phyloP scores from a whole-genome alignment of 2,888 invertebrate species.

The Prenolepis imparis region DNA sequence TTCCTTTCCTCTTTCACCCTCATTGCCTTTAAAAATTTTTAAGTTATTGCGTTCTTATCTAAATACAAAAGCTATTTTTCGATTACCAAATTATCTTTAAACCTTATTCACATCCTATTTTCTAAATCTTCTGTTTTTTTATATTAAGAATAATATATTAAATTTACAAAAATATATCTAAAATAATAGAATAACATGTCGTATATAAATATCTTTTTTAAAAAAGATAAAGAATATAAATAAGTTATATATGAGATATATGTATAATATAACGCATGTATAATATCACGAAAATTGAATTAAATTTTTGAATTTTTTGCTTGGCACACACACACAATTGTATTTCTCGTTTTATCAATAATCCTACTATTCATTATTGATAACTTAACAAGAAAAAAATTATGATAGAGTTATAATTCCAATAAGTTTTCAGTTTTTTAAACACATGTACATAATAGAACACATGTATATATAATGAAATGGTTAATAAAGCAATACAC shows the following conservation, averaged over 20 bases:
- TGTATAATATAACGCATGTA: not conserved
- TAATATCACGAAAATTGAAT: conserved; percentile 57
- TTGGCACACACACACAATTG: conserved; percentile 47
- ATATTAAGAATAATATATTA: conserved; percentile 15
- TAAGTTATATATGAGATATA: too few species aligned
- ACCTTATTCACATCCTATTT: not conserved
- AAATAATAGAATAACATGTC: not conserved
- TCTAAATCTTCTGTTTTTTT: not conserved
- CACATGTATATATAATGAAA: not conserved
- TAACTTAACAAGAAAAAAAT: conserved; percentile 11
- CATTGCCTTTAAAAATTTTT: not conserved
- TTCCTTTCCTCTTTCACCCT: conserved; percentile 53
- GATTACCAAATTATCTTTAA: not conserved
- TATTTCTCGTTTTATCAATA: conserved; percentile 63
- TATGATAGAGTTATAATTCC: not conserved
- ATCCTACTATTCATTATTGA: conserved; percentile 66
- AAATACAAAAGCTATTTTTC: not conserved
- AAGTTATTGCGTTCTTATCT: conserved; percentile 1
- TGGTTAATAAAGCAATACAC: conserved; percentile 8
- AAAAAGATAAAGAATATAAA: too few species aligned
- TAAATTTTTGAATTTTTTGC: conserved; percentile 69
- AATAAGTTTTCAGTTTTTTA: not conserved
- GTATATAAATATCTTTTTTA: not conserved
- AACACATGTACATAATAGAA: not conserved
- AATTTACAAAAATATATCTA: conserved; percentile 2